Conservation (phyloP, 2,113 vertebrate species). For the Hippocampus barbouri region DNA sequence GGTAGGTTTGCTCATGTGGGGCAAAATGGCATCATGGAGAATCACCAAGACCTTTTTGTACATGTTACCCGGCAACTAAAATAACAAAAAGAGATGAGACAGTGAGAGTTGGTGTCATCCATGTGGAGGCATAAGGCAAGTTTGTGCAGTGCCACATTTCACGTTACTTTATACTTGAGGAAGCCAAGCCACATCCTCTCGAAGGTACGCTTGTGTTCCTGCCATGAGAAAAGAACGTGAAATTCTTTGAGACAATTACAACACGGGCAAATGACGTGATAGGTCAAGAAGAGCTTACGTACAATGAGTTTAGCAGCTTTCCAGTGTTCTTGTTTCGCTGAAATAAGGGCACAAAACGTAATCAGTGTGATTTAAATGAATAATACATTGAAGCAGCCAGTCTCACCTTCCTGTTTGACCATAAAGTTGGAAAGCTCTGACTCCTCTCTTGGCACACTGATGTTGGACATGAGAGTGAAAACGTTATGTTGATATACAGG, state of each 20-base stretch:
- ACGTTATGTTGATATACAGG: conserved; percentile 79
- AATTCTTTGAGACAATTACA: neutral
- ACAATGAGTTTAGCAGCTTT: conserved; percentile 84
- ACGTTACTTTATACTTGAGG: conserved; percentile 84
- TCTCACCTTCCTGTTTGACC: conserved; percentile 78
- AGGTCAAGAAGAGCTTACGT: conserved; percentile 19
- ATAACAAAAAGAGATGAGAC: neutral
- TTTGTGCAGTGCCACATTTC: neutral
- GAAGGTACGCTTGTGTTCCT: conserved; percentile 87
- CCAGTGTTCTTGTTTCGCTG: conserved; percentile 79
- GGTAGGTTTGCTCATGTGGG: conserved; percentile 86
- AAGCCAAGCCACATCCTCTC: conserved; percentile 90
- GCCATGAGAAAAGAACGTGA: conserved; percentile 13
- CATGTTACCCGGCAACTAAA: conserved; percentile 80
- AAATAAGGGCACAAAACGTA: neutral
- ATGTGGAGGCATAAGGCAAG: neutral
- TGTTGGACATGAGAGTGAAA: conserved; percentile 79
- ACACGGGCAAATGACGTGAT: neutral
- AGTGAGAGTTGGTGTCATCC: neutral
- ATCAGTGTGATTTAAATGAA: neutral
- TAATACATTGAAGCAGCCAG: neutral
- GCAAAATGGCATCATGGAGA: conserved; percentile 86
- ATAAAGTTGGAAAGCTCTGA: conserved; percentile 74
- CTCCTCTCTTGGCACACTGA: conserved; percentile 78
- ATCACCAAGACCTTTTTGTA: conserved; percentile 91